Conservation (phyloP, 1,140 invertebrate species). For the Sipha flava region DNA sequence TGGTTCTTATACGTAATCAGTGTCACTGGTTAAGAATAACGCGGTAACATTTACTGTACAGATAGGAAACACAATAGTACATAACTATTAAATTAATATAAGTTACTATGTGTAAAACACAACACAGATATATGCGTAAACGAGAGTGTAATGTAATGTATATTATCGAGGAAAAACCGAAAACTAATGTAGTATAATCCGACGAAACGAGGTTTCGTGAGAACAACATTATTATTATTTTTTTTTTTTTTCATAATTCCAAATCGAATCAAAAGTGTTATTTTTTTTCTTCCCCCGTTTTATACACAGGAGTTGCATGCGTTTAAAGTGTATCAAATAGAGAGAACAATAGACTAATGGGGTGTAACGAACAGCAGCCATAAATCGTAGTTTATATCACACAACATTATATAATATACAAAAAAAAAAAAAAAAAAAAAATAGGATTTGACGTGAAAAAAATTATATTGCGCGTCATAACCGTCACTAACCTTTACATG, state of each 20-base stretch:
- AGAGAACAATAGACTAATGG: slow-evolving; percentile 4
- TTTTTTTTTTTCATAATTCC: background rate
- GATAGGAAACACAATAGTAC: no score
- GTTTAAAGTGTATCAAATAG: background rate
- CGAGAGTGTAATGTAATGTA: no score
- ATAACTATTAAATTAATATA: no score
- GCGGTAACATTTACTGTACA: no score
- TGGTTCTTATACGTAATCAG: no score
- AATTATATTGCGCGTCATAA: background rate
- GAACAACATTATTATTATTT: background rate
- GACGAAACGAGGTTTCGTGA: background rate
- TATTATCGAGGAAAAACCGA: no score
- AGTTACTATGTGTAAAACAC: no score
- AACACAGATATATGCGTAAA: no score
- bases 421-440: background rate
- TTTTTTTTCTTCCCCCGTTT: background rate
- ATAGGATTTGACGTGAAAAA: background rate
- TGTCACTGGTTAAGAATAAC: no score
- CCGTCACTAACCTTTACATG: background rate
- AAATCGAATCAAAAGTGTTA: background rate
- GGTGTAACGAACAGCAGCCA: background rate
- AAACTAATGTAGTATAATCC: no score
- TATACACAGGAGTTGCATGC: no score
- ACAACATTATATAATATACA: background rate
- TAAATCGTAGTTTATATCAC: no score